Conservation (phyloP, 64 coral and sea anemone genomes). For the Montipora foliosa region DNA sequence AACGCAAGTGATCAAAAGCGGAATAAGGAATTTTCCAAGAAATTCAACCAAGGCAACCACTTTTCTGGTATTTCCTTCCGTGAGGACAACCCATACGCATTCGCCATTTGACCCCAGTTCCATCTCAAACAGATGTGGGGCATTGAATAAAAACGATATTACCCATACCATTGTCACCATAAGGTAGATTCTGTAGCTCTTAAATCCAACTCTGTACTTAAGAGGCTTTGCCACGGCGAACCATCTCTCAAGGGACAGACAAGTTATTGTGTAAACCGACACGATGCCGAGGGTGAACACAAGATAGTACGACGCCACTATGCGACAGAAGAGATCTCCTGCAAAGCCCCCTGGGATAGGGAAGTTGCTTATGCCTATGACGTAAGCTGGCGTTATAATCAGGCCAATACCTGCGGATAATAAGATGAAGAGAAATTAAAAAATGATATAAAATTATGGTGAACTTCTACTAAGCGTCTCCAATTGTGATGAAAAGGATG, state of each 20-base stretch:
- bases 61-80: constrained; percentile 39
- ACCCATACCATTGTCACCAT: constrained; percentile 55
- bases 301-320: constrained; percentile 75
- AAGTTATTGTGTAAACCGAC: constrained; percentile 70
- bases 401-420: constrained; percentile 42
- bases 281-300: constrained; percentile 74
- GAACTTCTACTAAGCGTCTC: no score
- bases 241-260: constrained; percentile 74
- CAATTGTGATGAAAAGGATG: no score
- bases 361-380: constrained; percentile 64
- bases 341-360: constrained; percentile 70
- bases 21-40: constrained; percentile 79
- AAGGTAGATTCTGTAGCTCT: constrained; percentile 27
- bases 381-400: constrained; percentile 60
- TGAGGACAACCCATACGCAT: constrained; percentile 55
- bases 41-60: constrained; percentile 76
- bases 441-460: not conserved
- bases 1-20: constrained; percentile 59
- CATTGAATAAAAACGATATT: constrained; percentile 57
- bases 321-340: constrained; percentile 66
- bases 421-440: not conserved
- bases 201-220: constrained; percentile 71
- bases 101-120: constrained; percentile 1
- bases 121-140: constrained; percentile 74
- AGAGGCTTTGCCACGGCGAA: constrained; percentile 69